Percentiles rank a stretch among this genome's conserved stretches.
Conservation (phyloP, 2,888 invertebrate species). For the Drosophila longiperda region DNA sequence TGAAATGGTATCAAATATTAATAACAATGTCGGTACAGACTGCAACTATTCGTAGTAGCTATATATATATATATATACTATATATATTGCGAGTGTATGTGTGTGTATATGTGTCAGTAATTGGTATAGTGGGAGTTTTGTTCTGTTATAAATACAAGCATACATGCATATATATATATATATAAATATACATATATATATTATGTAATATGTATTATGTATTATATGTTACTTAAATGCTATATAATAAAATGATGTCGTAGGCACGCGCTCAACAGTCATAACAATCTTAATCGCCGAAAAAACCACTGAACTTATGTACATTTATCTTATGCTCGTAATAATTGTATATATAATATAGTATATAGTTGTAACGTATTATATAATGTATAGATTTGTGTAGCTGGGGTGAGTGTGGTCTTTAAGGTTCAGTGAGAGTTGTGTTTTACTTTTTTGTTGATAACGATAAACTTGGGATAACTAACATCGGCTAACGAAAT, state of each 20-base stretch:
- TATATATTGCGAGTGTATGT: constrained; percentile 28
- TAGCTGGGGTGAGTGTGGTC: constrained; percentile 32
- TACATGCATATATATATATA: constrained; percentile 3
- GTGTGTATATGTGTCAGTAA: constrained; percentile 23
- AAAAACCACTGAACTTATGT: constrained; percentile 58
- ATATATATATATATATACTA: constrained; percentile 21
- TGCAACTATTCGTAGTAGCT: constrained; percentile 21
- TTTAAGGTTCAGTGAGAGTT: constrained; percentile 35
- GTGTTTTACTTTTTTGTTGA: constrained; percentile 23
- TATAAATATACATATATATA: constrained; percentile 16
- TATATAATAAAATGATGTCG: constrained; percentile 25
- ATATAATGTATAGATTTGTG: constrained; percentile 26
- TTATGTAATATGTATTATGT: constrained; percentile 7
- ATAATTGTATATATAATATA: constrained; percentile 29
- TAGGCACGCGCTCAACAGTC: constrained; percentile 49
- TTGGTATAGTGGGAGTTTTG: constrained; percentile 37
- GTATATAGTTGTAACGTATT: constrained; percentile 22
- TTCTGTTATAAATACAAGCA: constrained; percentile 43
- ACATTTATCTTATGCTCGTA: constrained; percentile 41
- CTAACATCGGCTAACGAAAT: constrained; percentile 54
- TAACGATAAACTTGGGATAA: constrained; percentile 54
- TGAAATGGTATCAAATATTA: constrained; percentile 60
- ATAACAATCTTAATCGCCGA: constrained; percentile 47
- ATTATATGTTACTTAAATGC: constrained; percentile 40
- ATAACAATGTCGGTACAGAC: constrained; percentile 29